A percentile compares a stretch with the other conserved stretches of the same genome.
Evolutionary conservation across 2,888 invertebrate genomes (phyloP).

Genomic region (Epirrhoe alternata): DNA sequence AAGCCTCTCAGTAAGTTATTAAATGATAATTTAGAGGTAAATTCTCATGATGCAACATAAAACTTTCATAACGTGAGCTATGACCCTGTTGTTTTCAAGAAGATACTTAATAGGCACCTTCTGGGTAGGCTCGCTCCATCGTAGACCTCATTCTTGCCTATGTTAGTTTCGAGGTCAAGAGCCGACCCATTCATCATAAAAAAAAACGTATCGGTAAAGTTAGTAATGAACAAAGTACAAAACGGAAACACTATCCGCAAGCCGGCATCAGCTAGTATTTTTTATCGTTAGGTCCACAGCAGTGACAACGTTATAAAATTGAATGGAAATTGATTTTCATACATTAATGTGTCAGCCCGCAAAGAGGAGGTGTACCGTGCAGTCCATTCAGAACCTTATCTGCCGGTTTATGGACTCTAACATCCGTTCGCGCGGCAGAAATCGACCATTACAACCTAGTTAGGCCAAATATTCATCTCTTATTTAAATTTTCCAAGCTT

Average conservation of each 20-base stretch:
- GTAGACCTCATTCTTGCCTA: too few relatives aligned
- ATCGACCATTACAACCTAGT: constrained; percentile 64
- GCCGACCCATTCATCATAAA: too few relatives aligned
- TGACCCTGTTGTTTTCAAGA: too few relatives aligned
- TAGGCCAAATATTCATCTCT: constrained; percentile 61
- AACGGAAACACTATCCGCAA: constrained; percentile 11
- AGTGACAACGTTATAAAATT: constrained; percentile 27
- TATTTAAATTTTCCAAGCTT: constrained; percentile 59
- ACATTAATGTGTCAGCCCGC: constrained; percentile 50
- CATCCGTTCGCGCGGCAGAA: constrained; percentile 62
- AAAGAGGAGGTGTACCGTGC: constrained; percentile 37
- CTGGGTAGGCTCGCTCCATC: too few relatives aligned
- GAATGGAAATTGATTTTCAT: constrained; percentile 44
- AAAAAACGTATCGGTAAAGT: constrained; percentile 7
- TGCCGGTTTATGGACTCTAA: constrained; percentile 61
- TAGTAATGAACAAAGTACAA: constrained; percentile 1
- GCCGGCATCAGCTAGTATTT: constrained; percentile 5
- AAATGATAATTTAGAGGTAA: not conserved
- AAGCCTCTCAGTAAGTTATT: not conserved
- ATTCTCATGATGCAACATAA: constrained; percentile 1
- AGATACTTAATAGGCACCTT: too few relatives aligned
- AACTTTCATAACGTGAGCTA: not conserved
- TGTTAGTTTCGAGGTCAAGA: too few relatives aligned
- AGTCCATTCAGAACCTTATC: constrained; percentile 59
- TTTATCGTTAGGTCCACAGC: constrained; percentile 23